Evolutionary conservation across 1,140 invertebrate genomes (phyloP), one percentile per base, ranked within the genome.

Genomic region (Neuroterus valhalla): DNA sequence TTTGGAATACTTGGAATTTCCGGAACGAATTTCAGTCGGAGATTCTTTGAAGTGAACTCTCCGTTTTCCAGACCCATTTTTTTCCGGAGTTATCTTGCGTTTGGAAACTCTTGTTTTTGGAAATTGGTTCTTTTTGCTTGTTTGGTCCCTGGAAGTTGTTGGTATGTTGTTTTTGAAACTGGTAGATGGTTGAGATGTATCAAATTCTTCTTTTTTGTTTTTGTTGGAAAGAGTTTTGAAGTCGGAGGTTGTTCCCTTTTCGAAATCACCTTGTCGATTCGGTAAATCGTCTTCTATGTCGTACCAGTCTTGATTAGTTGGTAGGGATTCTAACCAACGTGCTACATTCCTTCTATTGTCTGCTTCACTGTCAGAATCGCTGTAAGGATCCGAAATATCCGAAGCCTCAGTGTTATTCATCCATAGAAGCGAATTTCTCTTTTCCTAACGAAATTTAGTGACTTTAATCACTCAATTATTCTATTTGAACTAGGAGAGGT

Each of bases 281-380:
- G 31, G 26, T 38, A 26, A 26, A 62, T 62, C 55, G 3, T 48
- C 48, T 15, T 79, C 70, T 23, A 78, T 26, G 0, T 55, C 17
- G 12, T 19, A 72, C 80, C 72, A 77, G 19, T 79, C 52, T 38
- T 68, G 26, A 69, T 78, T 69, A 8, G 26, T 68, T 15, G 79
- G 75, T 8, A 81, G 67, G 0, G 72, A 79, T 72, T 81, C 62
- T 23, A 82, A 23, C 80, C 78, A 82, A 19, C 68, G 67, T 12
- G 38, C 21, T 0, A 78, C 71, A 38, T 79, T 75, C n/a, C 19
- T 66, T 5, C 17, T 17, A 44, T 73, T 82, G 1, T 79, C 79
- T 4, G 69, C 19, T 1, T 82, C 82, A 23, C 74, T 75, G 11
- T 82, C 80, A 0, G 74, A 77, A 68, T 83, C 82, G 21, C 71